These are phyloP conservation scores for Calypte anna DNA, from an alignment of 2,113 vertebrate species.

Conservation along the genomic window DNA sequence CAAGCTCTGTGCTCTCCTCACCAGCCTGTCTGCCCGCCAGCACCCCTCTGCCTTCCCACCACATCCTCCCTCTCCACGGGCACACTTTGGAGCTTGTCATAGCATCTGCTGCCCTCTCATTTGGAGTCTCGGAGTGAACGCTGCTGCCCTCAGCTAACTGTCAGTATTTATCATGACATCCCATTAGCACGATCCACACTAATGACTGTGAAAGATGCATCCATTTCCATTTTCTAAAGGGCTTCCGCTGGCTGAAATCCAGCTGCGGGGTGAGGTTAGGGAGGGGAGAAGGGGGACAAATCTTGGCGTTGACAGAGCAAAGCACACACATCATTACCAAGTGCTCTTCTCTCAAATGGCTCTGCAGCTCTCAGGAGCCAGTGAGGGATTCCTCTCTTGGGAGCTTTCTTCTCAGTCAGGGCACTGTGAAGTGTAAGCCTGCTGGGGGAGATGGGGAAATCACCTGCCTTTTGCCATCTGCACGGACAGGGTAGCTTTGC, in stretches of 20 bases:
- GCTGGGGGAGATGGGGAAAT: accelerated
- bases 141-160: constrained; percentile 59
- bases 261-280: not conserved
- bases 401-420: not conserved
- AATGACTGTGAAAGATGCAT: constrained; percentile 52
- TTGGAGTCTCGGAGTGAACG: not conserved
- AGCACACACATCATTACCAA: not conserved
- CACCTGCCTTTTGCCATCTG: not conserved
- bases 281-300: constrained; percentile 11
- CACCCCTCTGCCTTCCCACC: not conserved
- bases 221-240: constrained; percentile 55
- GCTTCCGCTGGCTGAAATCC: constrained; percentile 28
- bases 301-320: constrained; percentile 8
- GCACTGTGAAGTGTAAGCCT: not conserved
- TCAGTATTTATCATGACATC: constrained; percentile 59
- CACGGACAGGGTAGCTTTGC: not conserved
- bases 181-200: constrained; percentile 51
- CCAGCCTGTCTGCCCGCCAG: not conserved
- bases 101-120: constrained; percentile 64
- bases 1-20: not conserved
- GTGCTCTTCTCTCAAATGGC: not conserved
- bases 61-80: not conserved
- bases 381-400: not conserved
- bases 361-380: not conserved
- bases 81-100: not conserved